Evolutionary conservation across 2,888 invertebrate species (phyloP), one percentile per base, ranked within the genome.

Genomic region (Stegana nigrithorax): DNA sequence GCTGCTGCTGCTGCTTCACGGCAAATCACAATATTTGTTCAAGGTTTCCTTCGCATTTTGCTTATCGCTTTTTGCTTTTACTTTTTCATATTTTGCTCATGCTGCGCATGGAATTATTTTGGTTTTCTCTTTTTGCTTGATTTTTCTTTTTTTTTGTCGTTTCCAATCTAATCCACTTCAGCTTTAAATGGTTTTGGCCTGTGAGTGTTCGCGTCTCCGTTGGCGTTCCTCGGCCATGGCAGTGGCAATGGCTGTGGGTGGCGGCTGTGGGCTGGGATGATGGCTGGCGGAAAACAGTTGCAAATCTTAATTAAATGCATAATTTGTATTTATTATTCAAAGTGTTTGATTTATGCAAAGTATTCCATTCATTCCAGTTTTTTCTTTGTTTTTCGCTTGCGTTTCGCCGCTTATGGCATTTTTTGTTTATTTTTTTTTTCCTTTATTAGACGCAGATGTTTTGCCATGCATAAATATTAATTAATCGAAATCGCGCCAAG

Each of bases 301-400:
- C 65, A 73, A 80, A 75, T 78, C 80, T 73, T 80, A 80, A 75
- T 75, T 75, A 75, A 75, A 75, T 75, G 73, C 78, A 75, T 75
- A 78, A 80, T 78, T 80, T 78, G 70, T 64, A 75, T 80, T 73
- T 78, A 78, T 75, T 80, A 75, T 80, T 80, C 80, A 75, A 78
- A 73, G 78, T 66, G 55, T 67, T 65, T 69, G 75, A 78, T 78
- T 75, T 78, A 80, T 75, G 75, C 78, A 72, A 80, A 66, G n/a
- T n/a, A n/a, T n/a, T n/a, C n/a, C n/a, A n/a, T n/a, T n/a, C n/a
- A n/a, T n/a, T 76, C 63, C 45, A 51, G 17, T 39, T n/a, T 39
- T 39, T 32, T 45, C 59, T 23, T 39, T 36, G 59, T 29, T 45
- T 47, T 25, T 23, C n/a, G n/a, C n/a, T n/a, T n/a, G n/a, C n/a